Evolutionary conservation across 2,113 vertebrate genomes (phyloP).

Genomic region (Zapus hudsonius): DNA sequence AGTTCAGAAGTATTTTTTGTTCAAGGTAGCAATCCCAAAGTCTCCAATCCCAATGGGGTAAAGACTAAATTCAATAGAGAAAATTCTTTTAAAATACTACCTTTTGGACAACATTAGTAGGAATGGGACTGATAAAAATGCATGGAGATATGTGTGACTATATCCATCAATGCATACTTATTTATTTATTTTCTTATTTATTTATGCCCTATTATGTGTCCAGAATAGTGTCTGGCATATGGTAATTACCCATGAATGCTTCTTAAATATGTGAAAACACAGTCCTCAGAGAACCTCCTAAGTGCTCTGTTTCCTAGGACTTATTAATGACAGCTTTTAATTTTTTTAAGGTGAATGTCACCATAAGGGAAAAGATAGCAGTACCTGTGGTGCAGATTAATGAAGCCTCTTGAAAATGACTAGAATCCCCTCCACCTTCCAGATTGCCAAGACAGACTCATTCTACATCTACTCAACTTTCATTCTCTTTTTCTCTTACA

Average conservation of each 20-base stretch:
- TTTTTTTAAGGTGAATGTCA: conserved; percentile 29
- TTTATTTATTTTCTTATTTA: not conserved
- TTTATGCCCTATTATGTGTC: not conserved
- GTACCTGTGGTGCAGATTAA: not conserved
- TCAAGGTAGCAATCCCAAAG: not conserved
- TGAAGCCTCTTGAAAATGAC: not conserved
- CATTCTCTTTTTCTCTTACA: not conserved
- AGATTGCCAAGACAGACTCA: not conserved
- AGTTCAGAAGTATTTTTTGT: not conserved
- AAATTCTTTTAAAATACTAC: not conserved
- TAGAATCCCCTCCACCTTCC: not conserved
- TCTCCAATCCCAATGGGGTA: not conserved
- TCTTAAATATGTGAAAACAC: not conserved
- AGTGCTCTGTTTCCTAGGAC: not conserved
- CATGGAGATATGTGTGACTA: not conserved
- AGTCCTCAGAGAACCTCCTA: not conserved
- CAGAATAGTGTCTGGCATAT: not conserved
- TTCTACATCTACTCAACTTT: not conserved
- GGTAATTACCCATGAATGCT: not conserved
- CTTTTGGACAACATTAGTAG: not conserved
- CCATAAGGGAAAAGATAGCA: not conserved
- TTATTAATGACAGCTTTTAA: not conserved
- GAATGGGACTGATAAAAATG: not conserved
- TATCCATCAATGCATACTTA: not conserved
- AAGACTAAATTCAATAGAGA: conserved; percentile 1